Evolutionary conservation across 1,140 invertebrate genomes (phyloP).

Genomic region (Psix sp.): DNA sequence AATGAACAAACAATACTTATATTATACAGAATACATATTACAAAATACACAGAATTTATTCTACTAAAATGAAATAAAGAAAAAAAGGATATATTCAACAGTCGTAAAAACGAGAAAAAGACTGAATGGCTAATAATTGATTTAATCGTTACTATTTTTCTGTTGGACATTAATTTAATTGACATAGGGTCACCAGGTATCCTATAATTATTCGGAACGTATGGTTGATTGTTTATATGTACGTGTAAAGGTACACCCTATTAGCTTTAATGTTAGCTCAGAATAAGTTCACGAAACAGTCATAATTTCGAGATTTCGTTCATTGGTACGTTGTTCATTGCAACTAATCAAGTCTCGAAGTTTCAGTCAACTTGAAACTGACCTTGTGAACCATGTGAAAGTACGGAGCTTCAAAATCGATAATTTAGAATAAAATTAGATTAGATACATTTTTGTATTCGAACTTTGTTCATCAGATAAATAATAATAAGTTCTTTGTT

Average conservation of each 20-base stretch:
- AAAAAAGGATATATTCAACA: constrained; percentile 12
- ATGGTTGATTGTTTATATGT: constrained; percentile 11
- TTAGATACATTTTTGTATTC: constrained; percentile 37
- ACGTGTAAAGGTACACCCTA: too few species aligned
- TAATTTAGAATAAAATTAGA: constrained; percentile 30
- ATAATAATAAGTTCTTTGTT: too few species aligned
- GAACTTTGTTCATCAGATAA: constrained; percentile 20
- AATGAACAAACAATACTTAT: constrained; percentile 4
- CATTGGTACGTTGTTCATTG: constrained; percentile 12
- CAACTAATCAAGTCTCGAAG: constrained; percentile 18
- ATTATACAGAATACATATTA: background rate
- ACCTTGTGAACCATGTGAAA: constrained; percentile 40
- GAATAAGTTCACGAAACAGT: constrained; percentile 11
- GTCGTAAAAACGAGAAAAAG: constrained; percentile 34
- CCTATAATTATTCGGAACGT: constrained; percentile 19
- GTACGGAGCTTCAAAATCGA: constrained; percentile 44
- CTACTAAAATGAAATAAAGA: constrained; percentile 5
- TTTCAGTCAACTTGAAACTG: constrained; percentile 21
- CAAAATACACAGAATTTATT: constrained; percentile 8
- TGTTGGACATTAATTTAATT: constrained; percentile 11
- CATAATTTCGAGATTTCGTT: background rate
- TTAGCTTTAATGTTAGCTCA: constrained; percentile 20
- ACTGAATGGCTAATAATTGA: constrained; percentile 39
- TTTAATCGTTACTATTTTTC: too few species aligned
- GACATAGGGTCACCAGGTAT: background rate